These are phyloP conservation scores for Sympetrum striolatum DNA, from an alignment of 2,888 invertebrate genomes.

Conservation along the genomic window DNA sequence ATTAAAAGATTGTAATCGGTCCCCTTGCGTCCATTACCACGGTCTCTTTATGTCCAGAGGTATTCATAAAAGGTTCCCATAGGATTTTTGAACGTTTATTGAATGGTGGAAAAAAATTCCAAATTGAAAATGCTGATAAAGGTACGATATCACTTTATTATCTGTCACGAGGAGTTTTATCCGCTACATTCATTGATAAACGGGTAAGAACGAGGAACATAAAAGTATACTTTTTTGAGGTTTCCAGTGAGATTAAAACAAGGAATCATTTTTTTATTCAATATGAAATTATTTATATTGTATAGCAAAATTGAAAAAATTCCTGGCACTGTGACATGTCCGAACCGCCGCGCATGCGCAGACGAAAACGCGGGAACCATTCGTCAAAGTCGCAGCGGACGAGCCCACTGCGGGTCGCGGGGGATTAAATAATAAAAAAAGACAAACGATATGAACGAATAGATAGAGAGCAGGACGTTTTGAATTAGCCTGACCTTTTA, in stretches of 20 bases:
- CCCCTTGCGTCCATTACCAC: neutral
- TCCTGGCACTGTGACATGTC: too few relatives aligned
- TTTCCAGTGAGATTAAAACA: too few relatives aligned
- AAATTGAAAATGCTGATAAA: too few relatives aligned
- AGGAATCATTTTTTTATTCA: too few relatives aligned
- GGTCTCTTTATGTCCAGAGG: neutral
- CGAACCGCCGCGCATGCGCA: neutral
- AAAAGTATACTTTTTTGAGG: too few relatives aligned
- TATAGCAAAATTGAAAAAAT: too few relatives aligned
- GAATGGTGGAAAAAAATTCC: too few relatives aligned
- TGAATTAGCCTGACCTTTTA: neutral
- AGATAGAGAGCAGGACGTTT: neutral
- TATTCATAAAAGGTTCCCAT: neutral
- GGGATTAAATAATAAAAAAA: neutral
- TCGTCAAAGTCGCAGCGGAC: neutral
- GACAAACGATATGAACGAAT: neutral
- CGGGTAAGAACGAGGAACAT: fast-evolving
- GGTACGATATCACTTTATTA: too few relatives aligned
- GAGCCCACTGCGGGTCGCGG: neutral
- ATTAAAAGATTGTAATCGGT: conserved; percentile 10
- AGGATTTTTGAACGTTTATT: too few relatives aligned
- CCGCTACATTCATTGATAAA: too few relatives aligned
- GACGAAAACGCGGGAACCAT: neutral
- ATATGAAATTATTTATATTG: too few relatives aligned
- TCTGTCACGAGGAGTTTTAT: too few relatives aligned